Base-by-base conservation (phyloP, 2,888 invertebrate species). In the Drosophila subquinaria region DNA sequence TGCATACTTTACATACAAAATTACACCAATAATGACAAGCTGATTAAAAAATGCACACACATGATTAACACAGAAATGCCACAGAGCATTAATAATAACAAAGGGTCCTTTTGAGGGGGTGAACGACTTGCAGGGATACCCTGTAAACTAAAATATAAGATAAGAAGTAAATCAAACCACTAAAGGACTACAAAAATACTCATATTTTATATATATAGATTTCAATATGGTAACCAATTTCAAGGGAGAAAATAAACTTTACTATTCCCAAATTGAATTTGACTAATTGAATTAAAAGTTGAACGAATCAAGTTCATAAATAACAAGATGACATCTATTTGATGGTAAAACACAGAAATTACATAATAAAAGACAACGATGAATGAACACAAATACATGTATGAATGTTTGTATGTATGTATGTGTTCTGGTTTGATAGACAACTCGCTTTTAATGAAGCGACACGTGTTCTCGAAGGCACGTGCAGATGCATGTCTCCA, bases 11-110 rank as follows among this genome's bases (percentile, higher is more conserved):
- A 61, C 78, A 75, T 72, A 70, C 80, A 78, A 78, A 61, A 82
- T 82, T 77, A 82, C 71, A 80, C 64, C 69, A 73, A 82, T 65
- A 69, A 68, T 67, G 69, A 73, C 83, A 69, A 73, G 75, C 73
- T 72, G 82, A 70, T 79, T 81, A 78, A 83, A 76, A 59, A 68
- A 76, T 42, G 6, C 30, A 56, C 20, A 72, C 60, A 67, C 45
- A 45, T 73, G 68, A 76, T 77, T 73, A 76, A 73, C 69, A 69
- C 64, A 48, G 35, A 73, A 56, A 52, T 51, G 59, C 52, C 57
- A 65, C 17, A 17, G 4, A 20, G 10, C 15, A 35, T 67, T 61
- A 53, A 63, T 27, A 52, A 57, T 33, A 42, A 63, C 17, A 53
- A 42, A 47, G 33, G 48, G n/a, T 8, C n/a, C 6, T 13, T 0